Conservation (phyloP, 2,113 vertebrate species). For the Nematolebias whitei region DNA sequence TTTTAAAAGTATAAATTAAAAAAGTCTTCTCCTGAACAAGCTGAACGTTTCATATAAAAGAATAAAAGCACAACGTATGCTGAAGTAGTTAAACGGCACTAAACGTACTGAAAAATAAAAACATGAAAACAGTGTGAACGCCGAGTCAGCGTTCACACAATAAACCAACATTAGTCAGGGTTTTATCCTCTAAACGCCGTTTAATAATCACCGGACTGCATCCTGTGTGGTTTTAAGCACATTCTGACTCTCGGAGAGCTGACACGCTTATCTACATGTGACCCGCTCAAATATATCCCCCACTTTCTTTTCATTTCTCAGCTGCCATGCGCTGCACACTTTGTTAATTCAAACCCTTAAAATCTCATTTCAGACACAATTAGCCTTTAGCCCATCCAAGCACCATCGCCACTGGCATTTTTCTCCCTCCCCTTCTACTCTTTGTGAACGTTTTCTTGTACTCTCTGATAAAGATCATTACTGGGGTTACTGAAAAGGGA, state of each 20-base stretch:
- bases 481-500: conserved; percentile 58
- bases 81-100: too few species aligned
- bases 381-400: conserved; percentile 77
- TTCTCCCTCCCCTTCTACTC: conserved; percentile 20
- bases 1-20: too few species aligned
- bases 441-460: conserved; percentile 62
- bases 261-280: conserved; percentile 56
- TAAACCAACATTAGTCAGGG: background rate
- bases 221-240: conserved; percentile 41
- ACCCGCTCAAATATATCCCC: conserved; percentile 52
- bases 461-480: conserved; percentile 69
- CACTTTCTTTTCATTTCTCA: conserved; percentile 52
- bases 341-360: conserved; percentile 77
- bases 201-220: conserved; percentile 55
- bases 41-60: too few species aligned
- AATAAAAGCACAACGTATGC: too few species aligned
- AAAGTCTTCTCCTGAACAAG: too few species aligned
- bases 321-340: conserved; percentile 48
- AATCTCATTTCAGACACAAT: conserved; percentile 81
- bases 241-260: conserved; percentile 29
- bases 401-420: conserved; percentile 32
- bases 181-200: conserved; percentile 51
- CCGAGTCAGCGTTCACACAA: too few species aligned
- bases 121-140: too few species aligned
- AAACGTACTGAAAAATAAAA: too few species aligned